Evolutionary conservation across 2,113 vertebrate species (phyloP).

Genomic region (Charina bottae): DNA sequence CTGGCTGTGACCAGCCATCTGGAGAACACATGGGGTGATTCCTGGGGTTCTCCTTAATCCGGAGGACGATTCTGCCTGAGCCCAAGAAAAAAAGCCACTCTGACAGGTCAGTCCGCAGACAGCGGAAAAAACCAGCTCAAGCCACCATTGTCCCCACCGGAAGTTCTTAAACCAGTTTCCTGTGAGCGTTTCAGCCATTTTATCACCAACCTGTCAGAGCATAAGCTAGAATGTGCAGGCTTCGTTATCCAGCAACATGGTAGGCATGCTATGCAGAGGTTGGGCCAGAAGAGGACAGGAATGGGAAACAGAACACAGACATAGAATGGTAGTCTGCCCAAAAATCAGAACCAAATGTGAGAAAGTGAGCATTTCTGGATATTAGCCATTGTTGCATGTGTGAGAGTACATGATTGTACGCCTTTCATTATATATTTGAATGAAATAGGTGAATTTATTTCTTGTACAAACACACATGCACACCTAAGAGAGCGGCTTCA

Average conservation of each 20-base stretch:
- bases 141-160: no score
- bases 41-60: no score
- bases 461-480: neutral
- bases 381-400: neutral
- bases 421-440: neutral
- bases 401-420: neutral
- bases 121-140: no score
- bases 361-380: neutral
- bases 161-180: neutral
- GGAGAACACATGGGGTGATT: no score
- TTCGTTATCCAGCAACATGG: neutral
- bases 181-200: neutral
- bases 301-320: neutral
- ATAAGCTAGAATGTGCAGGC: no score
- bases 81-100: no score
- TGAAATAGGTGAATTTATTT: neutral
- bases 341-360: neutral
- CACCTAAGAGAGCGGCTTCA: neutral
- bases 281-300: neutral
- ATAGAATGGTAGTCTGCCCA: neutral
- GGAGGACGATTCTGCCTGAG: no score
- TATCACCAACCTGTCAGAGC: neutral
- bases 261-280: neutral
- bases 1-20: no score
- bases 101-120: no score